Conservation (phyloP, 2,113 vertebrate genomes). For the Cynopterus brachyotis region DNA sequence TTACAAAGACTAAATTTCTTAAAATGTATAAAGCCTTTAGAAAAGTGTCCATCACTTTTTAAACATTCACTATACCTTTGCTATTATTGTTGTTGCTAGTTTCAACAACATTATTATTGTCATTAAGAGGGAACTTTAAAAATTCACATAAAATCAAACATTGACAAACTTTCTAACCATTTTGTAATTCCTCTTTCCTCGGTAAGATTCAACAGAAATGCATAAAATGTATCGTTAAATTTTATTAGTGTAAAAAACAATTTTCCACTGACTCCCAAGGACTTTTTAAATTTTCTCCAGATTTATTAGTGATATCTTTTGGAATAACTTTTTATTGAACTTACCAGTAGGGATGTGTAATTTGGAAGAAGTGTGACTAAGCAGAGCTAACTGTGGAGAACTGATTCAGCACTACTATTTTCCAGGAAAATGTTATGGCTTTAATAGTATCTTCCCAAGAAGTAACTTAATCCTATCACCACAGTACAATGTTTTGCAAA, state of each 20-base stretch:
- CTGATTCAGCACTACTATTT: conserved; percentile 33
- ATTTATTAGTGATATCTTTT: conserved; percentile 58
- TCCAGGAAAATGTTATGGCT: conserved; percentile 41
- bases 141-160: conserved; percentile 28
- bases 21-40: not conserved
- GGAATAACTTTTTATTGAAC: conserved; percentile 47
- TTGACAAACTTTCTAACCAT: not conserved
- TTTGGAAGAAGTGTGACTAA: conserved; percentile 55
- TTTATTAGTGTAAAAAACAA: not conserved
- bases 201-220: not conserved
- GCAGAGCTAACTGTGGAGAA: conserved; percentile 15
- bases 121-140: not conserved
- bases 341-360: conserved; percentile 67
- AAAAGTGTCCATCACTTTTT: not conserved
- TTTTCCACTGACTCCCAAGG: not conserved
- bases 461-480: not conserved
- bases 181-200: conserved; percentile 1
- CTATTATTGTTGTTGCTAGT: not conserved
- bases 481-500: not conserved
- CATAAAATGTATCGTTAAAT: not conserved
- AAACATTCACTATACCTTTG: not conserved
- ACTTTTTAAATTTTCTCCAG: conserved; percentile 45
- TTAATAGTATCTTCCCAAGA: conserved; percentile 38
- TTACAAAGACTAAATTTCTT: not conserved
- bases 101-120: not conserved